Evolutionary conservation across 1,140 invertebrate species (phyloP).

Genomic region (Aphelenchoides besseyi): DNA sequence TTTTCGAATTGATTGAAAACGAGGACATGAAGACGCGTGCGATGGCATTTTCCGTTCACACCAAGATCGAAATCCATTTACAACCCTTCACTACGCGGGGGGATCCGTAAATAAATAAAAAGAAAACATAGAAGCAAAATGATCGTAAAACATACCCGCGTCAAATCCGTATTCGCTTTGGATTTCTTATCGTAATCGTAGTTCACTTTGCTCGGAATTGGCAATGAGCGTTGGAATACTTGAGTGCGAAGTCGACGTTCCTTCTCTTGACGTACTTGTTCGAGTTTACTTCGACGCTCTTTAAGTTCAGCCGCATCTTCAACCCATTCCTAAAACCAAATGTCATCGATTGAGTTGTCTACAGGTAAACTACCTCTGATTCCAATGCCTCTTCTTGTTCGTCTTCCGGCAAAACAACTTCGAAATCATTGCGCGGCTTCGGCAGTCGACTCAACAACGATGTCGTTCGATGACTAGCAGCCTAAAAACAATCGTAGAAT

Average conservation of each 20-base stretch:
- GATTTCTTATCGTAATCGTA: conserved; percentile 46
- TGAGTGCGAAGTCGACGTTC: conserved; percentile 72
- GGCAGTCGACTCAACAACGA: conserved; percentile 70
- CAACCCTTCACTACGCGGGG: neutral
- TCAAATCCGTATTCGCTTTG: conserved; percentile 71
- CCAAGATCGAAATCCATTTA: neutral
- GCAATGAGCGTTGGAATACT: conserved; percentile 82
- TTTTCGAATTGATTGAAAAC: too few species aligned
- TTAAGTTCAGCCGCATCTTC: conserved; percentile 56
- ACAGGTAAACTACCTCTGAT: conserved; percentile 34
- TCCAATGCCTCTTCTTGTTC: conserved; percentile 67
- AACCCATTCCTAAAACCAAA: conserved; percentile 47
- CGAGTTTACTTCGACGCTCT: conserved; percentile 36
- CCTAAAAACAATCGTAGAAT: conserved; percentile 72
- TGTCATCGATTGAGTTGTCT: neutral
- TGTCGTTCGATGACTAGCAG: conserved; percentile 77
- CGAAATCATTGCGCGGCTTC: conserved; percentile 89
- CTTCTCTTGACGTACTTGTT: conserved; percentile 25
- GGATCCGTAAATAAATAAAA: neutral
- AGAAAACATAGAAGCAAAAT: neutral
- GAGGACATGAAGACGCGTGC: neutral
- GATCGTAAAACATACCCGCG: conserved; percentile 68
- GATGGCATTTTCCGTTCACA: neutral
- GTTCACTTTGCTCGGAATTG: conserved; percentile 75
- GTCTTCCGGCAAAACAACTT: conserved; percentile 89